phyloP scores from a whole-genome alignment of 1,140 invertebrate species.

The Drosophila busckii region DNA sequence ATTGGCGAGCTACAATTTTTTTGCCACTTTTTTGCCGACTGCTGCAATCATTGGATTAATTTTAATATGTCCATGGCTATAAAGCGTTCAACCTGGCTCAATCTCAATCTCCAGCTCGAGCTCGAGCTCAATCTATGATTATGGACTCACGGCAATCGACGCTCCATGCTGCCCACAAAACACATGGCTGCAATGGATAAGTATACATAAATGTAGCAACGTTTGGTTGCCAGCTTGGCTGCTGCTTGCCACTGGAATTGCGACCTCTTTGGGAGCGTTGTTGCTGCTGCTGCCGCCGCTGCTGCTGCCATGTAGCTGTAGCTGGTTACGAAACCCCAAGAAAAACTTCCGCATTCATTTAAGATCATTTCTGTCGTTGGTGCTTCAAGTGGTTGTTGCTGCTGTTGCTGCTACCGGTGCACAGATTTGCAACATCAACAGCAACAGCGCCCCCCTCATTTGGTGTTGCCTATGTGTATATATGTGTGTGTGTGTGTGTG shows the following conservation, averaged over 20 bases:
- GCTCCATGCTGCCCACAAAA: slow-evolving; percentile 22
- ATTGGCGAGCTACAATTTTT: slow-evolving; percentile 68
- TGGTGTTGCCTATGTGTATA: slow-evolving; percentile 59
- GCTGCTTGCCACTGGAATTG: slow-evolving; percentile 68
- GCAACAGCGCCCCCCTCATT: slow-evolving; percentile 59
- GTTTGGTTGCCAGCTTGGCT: slow-evolving; percentile 49
- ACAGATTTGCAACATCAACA: slow-evolving; percentile 55
- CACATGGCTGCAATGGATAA: slow-evolving; percentile 17
- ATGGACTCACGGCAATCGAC: slow-evolving; percentile 69
- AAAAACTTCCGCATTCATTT: slow-evolving; percentile 79
- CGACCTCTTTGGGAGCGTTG: slow-evolving; percentile 67
- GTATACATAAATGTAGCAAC: slow-evolving; percentile 67
- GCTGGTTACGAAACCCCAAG: slow-evolving; percentile 78
- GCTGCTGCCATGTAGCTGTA: slow-evolving; percentile 23
- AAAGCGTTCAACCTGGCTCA: slow-evolving; percentile 54
- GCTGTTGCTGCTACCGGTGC: slow-evolving; percentile 50
- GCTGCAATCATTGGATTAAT: slow-evolving; percentile 75
- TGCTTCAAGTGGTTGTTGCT: slow-evolving; percentile 64
- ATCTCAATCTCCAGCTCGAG: slow-evolving; percentile 50
- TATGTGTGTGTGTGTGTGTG: slow-evolving; percentile 3
- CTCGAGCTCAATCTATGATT: slow-evolving; percentile 65
- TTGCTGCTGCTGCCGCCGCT: slow-evolving; percentile 14
- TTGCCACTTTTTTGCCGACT: slow-evolving; percentile 19
- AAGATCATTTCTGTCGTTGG: slow-evolving; percentile 78
- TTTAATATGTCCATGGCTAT: slow-evolving; percentile 73